Evolutionary conservation across 37 sponge, comb jelly and placozoan genomes (phyloP).

Genomic region (Chondrilla cf. caribensis): DNA sequence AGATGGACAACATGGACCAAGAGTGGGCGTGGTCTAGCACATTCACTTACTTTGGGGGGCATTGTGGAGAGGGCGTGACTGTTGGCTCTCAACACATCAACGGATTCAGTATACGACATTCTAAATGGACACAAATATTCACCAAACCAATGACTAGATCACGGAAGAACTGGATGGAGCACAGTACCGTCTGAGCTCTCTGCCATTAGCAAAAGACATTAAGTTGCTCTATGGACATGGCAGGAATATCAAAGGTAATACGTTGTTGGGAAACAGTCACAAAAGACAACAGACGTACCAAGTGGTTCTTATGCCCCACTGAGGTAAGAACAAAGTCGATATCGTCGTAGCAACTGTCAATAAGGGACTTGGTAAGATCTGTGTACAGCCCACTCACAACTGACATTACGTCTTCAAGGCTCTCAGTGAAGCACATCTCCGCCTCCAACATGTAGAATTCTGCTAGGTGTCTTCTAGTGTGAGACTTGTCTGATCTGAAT

Average conservation of each 20-base stretch:
- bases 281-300: too few relatives aligned
- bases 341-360: conserved; percentile 46
- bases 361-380: conserved; percentile 23
- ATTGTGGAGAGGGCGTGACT: neutral
- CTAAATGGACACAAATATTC: too few relatives aligned
- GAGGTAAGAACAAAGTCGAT: conserved; percentile 32
- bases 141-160: too few relatives aligned
- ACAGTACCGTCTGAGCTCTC: too few relatives aligned
- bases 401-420: conserved; percentile 26
- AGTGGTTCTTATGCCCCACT: neutral
- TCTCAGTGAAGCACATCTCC: conserved; percentile 43
- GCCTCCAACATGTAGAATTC: conserved; percentile 97
- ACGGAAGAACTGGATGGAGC: too few relatives aligned
- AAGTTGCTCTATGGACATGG: too few relatives aligned
- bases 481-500: conserved; percentile 90
- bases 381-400: conserved; percentile 57
- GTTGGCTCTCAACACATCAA: conserved; percentile 32
- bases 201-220: too few relatives aligned
- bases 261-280: too few relatives aligned
- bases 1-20: too few relatives aligned
- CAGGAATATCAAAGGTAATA: too few relatives aligned
- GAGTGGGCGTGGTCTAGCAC: too few relatives aligned
- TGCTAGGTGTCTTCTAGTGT: conserved; percentile 79
- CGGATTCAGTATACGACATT: conserved; percentile 67
- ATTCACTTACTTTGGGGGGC: too few relatives aligned